Conservation (phyloP, 1,140 invertebrate species). For the fruit fly (Drosophila melanogaster) region DNA sequence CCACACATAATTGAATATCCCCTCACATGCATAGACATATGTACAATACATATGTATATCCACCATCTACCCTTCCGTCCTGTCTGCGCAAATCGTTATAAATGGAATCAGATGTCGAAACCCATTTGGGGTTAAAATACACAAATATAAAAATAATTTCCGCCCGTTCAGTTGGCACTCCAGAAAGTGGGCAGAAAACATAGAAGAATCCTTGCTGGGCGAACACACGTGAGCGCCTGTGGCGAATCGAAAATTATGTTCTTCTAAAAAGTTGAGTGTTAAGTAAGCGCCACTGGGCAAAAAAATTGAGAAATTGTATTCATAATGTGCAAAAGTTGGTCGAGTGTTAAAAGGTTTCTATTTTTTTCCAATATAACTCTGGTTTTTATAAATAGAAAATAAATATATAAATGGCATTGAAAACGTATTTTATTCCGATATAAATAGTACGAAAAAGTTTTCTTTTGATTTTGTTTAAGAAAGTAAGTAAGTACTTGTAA, state of each 20-base stretch:
- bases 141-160: constrained; percentile 76
- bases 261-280: background rate
- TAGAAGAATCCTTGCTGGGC: constrained; percentile 52
- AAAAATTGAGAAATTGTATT: background rate
- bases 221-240: constrained; percentile 63
- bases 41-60: background rate
- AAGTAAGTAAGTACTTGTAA: too few relatives aligned
- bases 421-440: too few relatives aligned
- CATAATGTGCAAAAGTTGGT: background rate
- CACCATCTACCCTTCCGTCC: constrained; percentile 7
- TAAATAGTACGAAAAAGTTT: too few relatives aligned
- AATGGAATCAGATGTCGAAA: constrained; percentile 67
- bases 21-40: constrained; percentile 27
- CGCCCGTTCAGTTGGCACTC: constrained; percentile 15
- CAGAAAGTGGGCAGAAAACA: constrained; percentile 14
- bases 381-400: too few relatives aligned
- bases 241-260: constrained; percentile 35
- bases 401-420: too few relatives aligned
- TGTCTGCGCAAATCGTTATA: constrained; percentile 32
- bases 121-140: constrained; percentile 75
- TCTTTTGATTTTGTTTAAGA: too few relatives aligned
- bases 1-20: constrained; percentile 66
- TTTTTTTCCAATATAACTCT: too few relatives aligned
- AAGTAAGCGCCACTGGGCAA: constrained; percentile 9
- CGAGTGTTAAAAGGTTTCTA: too few relatives aligned